Base-by-base conservation (phyloP, 2,888 invertebrate genomes). In the Thelaira solivaga region DNA sequence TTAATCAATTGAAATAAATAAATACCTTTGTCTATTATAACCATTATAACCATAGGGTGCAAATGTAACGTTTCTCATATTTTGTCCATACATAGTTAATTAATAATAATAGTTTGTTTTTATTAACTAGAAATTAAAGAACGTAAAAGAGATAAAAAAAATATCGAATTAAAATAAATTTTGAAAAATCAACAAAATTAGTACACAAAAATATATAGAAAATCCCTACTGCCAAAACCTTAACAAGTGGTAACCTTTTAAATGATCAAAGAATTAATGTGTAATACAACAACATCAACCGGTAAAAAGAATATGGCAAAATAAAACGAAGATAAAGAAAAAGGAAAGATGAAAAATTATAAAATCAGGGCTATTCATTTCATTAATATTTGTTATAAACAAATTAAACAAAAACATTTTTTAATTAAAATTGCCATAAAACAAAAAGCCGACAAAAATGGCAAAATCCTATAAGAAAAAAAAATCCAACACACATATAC, bases 41-140 rank as follows among this genome's bases (percentile, higher is more conserved):
- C 84, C 84, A 82, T 83, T 84, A 82, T 81, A 84, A 80, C 84
- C 84, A 78, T 84, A 84, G 76, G 84, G 84, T 72, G 83, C 82
- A 79, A 83, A 83, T 64, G 80, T 61, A 67, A 83, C 83, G 69
- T 81, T 83, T 83, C 84, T 83, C 81, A 83, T 83, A 82, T 83
- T 84, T 77, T 83, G 83, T 76, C 84, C 83, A 82, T 83, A 84
- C 84, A 84, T 84, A 16, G 69, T 67, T 41, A 64, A 68, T 69
- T 74, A 61, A 47, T 61, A 41, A 78, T 59, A 65, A 53, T 20
- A 36, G 49, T 64, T 61, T 69, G 22, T 24, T 72, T 49, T 51
- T 67, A 64, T 55, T 75, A 62, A 78, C 76, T 72, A 80, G 71
- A 77, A 75, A 75, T 76, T 71, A 74, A 67, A 76, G 71, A 80